Evolutionary conservation across 2,113 vertebrate genomes (phyloP), one percentile per base, ranked within the genome.

Genomic region (Gobio gobio): DNA sequence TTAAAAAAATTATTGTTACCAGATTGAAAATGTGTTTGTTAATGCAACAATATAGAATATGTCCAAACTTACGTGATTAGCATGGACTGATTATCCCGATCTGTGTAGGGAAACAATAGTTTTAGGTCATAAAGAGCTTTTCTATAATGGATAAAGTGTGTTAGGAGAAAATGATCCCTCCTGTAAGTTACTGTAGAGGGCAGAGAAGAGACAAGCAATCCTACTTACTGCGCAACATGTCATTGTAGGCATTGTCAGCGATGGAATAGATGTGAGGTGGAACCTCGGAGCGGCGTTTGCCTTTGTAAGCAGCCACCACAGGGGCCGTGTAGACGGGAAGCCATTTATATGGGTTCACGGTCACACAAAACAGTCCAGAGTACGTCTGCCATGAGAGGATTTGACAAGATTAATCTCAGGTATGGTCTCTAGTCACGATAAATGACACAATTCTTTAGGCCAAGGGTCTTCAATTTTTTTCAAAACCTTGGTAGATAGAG

Each of bases 51-150:
- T 22, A 16, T 14, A 78, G 14, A 68, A 16, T 54, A 24, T 36
- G 10, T 78, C 45, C 2, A 76, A 61, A 97, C 97, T 97, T 95
- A 98, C 97, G 97, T 99, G 94, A 98, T 98, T 61, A 98, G 95
- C 97, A 99, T 99, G 88, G 97, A 98, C 92, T 99, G 97, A 93
- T 98, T 99, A 84, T 98, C 97, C 0, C 97, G 95, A 94, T 98
- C 97, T 99, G 93, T 73, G 10, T 93, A 91, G 77, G 93, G 87
- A 61, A 56, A 88, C 3, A 87, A 81, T 63, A 83, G 36, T 54
- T 45, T 61, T 58, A 79, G 7, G 22, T 61, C 77, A 45, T 24
- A 40, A 58, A 43, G 6, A 33, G 3, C 33, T 40, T 43, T 61
- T 14, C 33, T 61, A 12, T 14, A 16, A 8, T 33, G 47, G 29